These are phyloP conservation scores for Tromatobia lineatoria DNA, from an alignment of 2,888 invertebrate genomes.

Conservation along the genomic window DNA sequence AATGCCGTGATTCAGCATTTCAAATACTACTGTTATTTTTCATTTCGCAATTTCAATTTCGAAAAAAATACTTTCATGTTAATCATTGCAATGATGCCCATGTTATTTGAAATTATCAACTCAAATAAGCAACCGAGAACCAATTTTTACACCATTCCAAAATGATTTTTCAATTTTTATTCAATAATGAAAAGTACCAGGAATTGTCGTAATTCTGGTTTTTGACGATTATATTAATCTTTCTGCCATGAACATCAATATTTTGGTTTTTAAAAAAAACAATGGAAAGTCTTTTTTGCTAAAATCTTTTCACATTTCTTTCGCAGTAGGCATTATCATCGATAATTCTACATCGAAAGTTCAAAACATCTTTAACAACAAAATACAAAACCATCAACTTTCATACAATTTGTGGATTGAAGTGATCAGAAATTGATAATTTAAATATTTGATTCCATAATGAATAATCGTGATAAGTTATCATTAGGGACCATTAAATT, in stretches of 20 bases:
- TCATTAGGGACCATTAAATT: conserved; percentile 11
- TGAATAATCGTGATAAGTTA: not conserved
- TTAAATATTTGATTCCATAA: not conserved
- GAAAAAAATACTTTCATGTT: too few species aligned
- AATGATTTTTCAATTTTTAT: not conserved
- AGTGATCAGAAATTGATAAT: not conserved
- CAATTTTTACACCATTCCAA: not conserved
- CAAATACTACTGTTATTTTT: too few species aligned
- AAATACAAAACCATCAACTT: not conserved
- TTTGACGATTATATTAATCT: too few species aligned
- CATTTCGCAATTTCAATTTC: too few species aligned
- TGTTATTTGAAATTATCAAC: not conserved
- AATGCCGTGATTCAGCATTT: too few species aligned
- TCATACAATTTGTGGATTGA: not conserved
- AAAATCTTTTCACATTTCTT: conserved; percentile 1
- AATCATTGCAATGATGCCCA: too few species aligned
- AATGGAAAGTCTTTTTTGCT: not conserved
- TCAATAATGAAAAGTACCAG: not conserved
- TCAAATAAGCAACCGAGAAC: not conserved
- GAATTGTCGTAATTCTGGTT: not conserved
- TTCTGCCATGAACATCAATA: too few species aligned
- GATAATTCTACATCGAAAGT: not conserved
- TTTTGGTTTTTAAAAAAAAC: not conserved
- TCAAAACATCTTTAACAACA: not conserved
- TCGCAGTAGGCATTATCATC: not conserved